Base-by-base conservation (phyloP, 30 jellyfish, hydroid and myxozoan genomes). In the Nemopilema nomurai region DNA sequence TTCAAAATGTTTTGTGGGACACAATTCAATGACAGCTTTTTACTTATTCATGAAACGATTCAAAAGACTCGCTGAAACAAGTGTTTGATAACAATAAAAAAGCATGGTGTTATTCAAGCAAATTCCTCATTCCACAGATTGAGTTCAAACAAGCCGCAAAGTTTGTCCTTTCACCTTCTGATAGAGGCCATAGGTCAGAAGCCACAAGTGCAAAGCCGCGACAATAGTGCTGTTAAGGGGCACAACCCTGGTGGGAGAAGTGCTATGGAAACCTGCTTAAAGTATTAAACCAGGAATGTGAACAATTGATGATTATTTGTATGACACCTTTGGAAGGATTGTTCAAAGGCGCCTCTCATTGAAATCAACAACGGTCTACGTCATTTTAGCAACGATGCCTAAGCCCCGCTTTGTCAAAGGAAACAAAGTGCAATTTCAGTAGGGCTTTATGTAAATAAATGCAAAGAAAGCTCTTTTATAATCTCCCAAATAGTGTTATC, bases 131-230 rank as follows among this genome's bases (percentile, higher is more conserved):
- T 41, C 57, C 6, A 13, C 57, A 3, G 57, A 41, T 41, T 41
- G 6, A 13, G 57, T 41, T 41, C 9, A 41, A 41, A 13, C 57
- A 3, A 6, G 57, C 13, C 13, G 57, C 57, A 13, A 41, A 41
- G 13, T 73, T 7, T 73, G 83, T 73, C 83, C 83, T 73, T 29
- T 73, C 83, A 73, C 69, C 83, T 73, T 32, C 28, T 23, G 9
- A 7, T 66, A 71, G 83, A 73, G 83, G 83, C 83, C 70, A 73
- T 0, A 73, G 83, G 69, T 70, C 25, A 73, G 83, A 65, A 69
- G 31, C 51, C 41, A 67, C 25, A 18, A 66, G 69, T 4, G 83
- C 16, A 4, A 29, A 23, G 83, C 83, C 83, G 83, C 83, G 8
- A 33, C 13, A 63, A n/a, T 18, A 0, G 16, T 30, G 25, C 21